A percentile compares a stretch with the other conserved stretches of the same genome.
These are phyloP conservation scores for rabbit (Oryctolagus cuniculus) DNA, from an alignment of 2,113 vertebrate genomes.

Conservation along the genomic window DNA sequence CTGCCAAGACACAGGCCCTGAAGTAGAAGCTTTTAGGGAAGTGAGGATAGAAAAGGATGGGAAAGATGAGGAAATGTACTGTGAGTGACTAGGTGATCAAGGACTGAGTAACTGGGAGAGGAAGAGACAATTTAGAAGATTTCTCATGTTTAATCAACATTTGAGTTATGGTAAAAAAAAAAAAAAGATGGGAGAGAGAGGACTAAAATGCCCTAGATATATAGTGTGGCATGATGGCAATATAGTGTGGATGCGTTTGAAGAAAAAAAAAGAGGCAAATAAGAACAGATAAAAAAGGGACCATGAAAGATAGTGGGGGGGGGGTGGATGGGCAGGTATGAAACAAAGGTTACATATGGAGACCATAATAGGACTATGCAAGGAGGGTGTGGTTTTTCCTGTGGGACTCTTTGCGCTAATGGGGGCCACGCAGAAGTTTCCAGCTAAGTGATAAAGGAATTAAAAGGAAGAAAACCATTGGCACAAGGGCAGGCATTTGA, in stretches of 20 bases:
- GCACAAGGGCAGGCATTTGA: too few relatives aligned
- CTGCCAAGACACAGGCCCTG: too few relatives aligned
- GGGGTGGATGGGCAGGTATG: neutral
- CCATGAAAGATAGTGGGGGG: neutral
- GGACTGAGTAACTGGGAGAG: neutral
- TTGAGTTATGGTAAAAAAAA: neutral
- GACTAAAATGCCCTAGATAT: neutral
- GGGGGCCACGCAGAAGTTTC: neutral
- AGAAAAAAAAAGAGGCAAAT: neutral
- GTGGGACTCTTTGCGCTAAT: neutral
- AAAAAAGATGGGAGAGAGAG: neutral
- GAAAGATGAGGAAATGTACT: neutral
- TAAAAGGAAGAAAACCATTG: neutral
- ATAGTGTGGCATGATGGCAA: neutral
- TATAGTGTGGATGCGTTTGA: neutral
- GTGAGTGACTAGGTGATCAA: neutral
- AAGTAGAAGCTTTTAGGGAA: constrained; percentile 16
- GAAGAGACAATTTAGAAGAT: neutral
- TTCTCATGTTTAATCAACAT: neutral
- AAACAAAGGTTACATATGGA: neutral
- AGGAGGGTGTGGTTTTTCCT: neutral
- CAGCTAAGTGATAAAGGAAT: constrained; percentile 38
- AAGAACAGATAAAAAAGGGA: neutral
- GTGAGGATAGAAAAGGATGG: neutral
- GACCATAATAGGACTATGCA: neutral